Percentiles rank a stretch among this genome's conserved stretches.
phyloP scores from a whole-genome alignment of 2,113 vertebrate genomes.

The Beaufortia kweichowensis region DNA sequence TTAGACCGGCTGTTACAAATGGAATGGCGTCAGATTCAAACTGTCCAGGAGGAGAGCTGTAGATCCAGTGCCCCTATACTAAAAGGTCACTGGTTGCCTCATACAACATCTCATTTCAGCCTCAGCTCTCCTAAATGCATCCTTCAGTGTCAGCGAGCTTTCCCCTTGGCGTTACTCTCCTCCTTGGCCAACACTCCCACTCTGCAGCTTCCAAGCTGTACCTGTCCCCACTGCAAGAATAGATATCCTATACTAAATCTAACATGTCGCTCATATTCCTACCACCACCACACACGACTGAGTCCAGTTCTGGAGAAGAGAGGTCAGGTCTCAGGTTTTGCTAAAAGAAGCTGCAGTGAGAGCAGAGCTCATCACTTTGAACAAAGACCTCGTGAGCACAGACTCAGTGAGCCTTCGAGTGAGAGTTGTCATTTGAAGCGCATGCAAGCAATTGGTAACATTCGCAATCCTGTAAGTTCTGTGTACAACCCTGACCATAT shows the following conservation, averaged over 20 bases:
- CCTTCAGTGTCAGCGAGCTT: slow-evolving; percentile 75
- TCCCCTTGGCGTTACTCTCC: slow-evolving; percentile 71
- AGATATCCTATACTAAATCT: slow-evolving; percentile 54
- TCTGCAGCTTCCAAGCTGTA: slow-evolving; percentile 53
- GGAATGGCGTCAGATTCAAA: slow-evolving; percentile 86
- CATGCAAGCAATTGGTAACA: slow-evolving; percentile 74
- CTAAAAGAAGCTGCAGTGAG: slow-evolving; percentile 72
- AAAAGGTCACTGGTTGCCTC: slow-evolving; percentile 61
- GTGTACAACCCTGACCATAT: slow-evolving; percentile 37
- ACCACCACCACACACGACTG: slow-evolving; percentile 52
- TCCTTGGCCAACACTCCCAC: slow-evolving; percentile 60
- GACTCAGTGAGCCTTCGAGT: slow-evolving; percentile 55
- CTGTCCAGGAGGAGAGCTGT: slow-evolving; percentile 73
- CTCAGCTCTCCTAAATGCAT: slow-evolving; percentile 75
- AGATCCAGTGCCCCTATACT: slow-evolving; percentile 33
- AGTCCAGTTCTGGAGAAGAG: slow-evolving; percentile 54
- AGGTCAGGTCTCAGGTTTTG: background rate
- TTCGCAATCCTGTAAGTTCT: slow-evolving; percentile 59
- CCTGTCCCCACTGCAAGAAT: slow-evolving; percentile 57
- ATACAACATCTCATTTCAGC: slow-evolving; percentile 61
- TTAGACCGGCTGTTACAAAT: slow-evolving; percentile 83
- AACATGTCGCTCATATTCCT: slow-evolving; percentile 53
- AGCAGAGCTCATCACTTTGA: slow-evolving; percentile 57
- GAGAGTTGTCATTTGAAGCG: slow-evolving; percentile 64
- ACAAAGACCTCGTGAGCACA: slow-evolving; percentile 27